A percentile compares a stretch with the other conserved stretches of the same genome.
phyloP scores from a whole-genome alignment of 37 sponge, comb jelly and placozoan genomes.

The Halisarca cf. caerulea region DNA sequence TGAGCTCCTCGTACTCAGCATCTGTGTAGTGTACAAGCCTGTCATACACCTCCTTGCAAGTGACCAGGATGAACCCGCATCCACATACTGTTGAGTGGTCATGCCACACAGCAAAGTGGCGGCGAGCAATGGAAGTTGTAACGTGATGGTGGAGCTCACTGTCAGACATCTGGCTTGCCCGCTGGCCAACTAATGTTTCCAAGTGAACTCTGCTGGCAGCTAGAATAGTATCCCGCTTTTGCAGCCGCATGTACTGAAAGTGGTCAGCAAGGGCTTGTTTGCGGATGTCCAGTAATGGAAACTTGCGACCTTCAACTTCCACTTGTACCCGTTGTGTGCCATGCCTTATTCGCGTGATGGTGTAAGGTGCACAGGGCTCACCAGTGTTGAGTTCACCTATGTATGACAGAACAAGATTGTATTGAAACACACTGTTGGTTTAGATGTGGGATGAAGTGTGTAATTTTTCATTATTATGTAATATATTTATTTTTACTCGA shows the following conservation, averaged over 20 bases:
- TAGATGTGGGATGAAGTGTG: background rate
- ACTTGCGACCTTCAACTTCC: background rate
- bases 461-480: too few relatives aligned
- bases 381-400: slow-evolving; percentile 20
- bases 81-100: slow-evolving; percentile 35
- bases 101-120: slow-evolving; percentile 37
- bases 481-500: too few relatives aligned
- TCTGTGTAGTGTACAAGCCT: slow-evolving; percentile 14
- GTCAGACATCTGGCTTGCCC: background rate
- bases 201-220: background rate
- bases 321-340: background rate
- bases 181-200: background rate
- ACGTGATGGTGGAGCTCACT: background rate
- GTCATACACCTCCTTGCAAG: slow-evolving; percentile 25
- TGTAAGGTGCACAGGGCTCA: slow-evolving; percentile 19
- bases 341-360: background rate
- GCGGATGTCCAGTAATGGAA: slow-evolving; percentile 1
- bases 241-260: background rate
- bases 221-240: background rate
- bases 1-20: background rate
- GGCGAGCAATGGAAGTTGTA: background rate
- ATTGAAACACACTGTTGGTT: too few relatives aligned
- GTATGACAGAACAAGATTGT: background rate
- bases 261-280: background rate
- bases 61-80: slow-evolving; percentile 15